Evolutionary conservation across 2,113 vertebrate species (phyloP).

Genomic region (Campylorhamphus procurvoides): DNA sequence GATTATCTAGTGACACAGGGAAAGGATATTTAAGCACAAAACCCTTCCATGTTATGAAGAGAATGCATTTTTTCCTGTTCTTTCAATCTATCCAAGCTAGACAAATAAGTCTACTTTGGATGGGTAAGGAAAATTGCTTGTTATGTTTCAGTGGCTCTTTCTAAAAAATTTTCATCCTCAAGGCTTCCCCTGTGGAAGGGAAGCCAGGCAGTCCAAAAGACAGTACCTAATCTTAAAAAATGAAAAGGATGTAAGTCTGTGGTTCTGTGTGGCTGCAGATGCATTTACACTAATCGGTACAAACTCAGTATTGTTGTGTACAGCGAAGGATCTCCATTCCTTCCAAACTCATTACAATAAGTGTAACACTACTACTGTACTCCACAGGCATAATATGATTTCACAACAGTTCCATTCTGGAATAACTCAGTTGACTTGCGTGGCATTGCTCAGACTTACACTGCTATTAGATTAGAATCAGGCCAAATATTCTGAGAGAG

Average conservation of each 20-base stretch:
- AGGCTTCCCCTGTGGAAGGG: not conserved
- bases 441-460: not conserved
- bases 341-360: not conserved
- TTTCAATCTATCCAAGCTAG: not conserved
- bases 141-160: not conserved
- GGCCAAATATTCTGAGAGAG: not conserved
- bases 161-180: not conserved
- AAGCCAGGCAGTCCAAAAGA: not conserved
- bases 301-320: not conserved
- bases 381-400: not conserved
- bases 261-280: not conserved
- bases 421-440: not conserved
- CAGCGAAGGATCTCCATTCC: not conserved
- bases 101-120: not conserved
- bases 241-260: not conserved
- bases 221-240: not conserved
- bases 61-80: not conserved
- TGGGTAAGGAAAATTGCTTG: not conserved
- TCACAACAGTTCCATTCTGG: not conserved
- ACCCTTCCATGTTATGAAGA: not conserved
- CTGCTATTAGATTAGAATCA: not conserved
- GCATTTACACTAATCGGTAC: not conserved
- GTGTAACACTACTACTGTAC: not conserved
- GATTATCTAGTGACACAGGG: conserved; percentile 82
- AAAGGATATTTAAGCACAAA: not conserved